These are phyloP conservation scores for Gila orcuttii DNA, from an alignment of 2,113 vertebrate species.

Conservation along the genomic window DNA sequence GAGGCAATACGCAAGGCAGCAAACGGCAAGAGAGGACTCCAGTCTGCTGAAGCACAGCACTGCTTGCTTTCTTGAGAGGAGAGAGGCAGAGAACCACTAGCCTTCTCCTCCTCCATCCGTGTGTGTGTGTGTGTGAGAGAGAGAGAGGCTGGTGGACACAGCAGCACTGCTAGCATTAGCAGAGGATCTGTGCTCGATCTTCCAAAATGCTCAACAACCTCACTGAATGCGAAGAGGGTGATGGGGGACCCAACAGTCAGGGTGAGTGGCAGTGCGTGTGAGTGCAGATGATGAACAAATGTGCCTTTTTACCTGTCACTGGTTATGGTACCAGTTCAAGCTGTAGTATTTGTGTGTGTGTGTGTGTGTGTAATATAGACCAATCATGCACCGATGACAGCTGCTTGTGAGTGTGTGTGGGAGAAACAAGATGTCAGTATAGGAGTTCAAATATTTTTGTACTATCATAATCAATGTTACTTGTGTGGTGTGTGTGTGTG, in stretches of 20 bases:
- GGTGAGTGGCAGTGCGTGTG: conserved; percentile 75
- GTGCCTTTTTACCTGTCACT: neutral
- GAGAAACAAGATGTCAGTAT: conserved; percentile 1
- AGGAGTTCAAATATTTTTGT: conserved; percentile 17
- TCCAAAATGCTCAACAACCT: conserved; percentile 91
- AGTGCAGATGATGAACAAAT: conserved; percentile 35
- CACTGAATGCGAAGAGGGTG: conserved; percentile 87
- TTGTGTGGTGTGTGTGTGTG: neutral
- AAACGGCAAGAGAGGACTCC: conserved; percentile 46
- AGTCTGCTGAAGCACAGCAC: conserved; percentile 44
- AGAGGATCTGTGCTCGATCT: conserved; percentile 52
- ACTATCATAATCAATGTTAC: conserved; percentile 1
- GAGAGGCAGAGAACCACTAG: conserved; percentile 53
- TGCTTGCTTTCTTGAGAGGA: conserved; percentile 48
- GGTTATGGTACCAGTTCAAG: neutral
- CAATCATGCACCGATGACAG: neutral
- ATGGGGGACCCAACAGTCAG: conserved; percentile 85
- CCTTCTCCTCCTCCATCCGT: conserved; percentile 30
- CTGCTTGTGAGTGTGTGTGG: neutral
- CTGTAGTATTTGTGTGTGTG: conserved; percentile 27
- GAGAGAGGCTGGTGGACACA: conserved; percentile 27
- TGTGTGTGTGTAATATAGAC: conserved; percentile 9
- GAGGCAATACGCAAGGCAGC: conserved; percentile 54
- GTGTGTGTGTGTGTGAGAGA: conserved; percentile 9
- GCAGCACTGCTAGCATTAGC: conserved; percentile 41